Evolutionary conservation across 2,113 vertebrate species (phyloP).

Genomic region (Tylochromis polylepis): DNA sequence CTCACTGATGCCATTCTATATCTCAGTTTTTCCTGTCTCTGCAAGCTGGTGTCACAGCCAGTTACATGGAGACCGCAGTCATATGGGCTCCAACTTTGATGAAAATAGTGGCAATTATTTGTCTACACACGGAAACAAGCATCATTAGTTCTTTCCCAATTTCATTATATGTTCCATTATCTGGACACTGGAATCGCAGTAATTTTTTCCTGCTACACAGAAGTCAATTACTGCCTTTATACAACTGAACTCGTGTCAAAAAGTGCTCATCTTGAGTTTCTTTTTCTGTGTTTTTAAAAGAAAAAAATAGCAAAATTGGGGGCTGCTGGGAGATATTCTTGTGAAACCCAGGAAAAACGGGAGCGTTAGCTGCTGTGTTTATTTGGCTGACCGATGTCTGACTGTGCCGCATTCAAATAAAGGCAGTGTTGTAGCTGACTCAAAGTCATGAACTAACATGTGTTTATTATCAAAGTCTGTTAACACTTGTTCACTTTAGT

Average conservation of each 20-base stretch:
- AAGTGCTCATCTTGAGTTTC: not conserved
- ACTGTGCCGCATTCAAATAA: not conserved
- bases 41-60: not conserved
- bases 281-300: not conserved
- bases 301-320: no score
- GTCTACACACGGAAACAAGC: no score
- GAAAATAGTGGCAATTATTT: no score
- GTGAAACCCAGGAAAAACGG: not conserved
- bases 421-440: not conserved
- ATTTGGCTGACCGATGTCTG: not conserved
- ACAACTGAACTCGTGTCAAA: not conserved
- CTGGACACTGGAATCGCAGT: no score
- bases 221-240: not conserved
- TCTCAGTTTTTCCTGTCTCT: not conserved
- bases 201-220: no score
- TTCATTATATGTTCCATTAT: no score
- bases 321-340: no score
- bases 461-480: not conserved
- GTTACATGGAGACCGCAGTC: not conserved
- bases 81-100: not conserved
- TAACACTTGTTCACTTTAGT: not conserved
- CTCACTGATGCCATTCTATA: not conserved
- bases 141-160: no score
- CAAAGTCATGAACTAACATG: not conserved
- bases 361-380: not conserved